Evolutionary conservation across 2,797 vertebrate species (phyloP).

Genomic region (Parambassis ranga): DNA sequence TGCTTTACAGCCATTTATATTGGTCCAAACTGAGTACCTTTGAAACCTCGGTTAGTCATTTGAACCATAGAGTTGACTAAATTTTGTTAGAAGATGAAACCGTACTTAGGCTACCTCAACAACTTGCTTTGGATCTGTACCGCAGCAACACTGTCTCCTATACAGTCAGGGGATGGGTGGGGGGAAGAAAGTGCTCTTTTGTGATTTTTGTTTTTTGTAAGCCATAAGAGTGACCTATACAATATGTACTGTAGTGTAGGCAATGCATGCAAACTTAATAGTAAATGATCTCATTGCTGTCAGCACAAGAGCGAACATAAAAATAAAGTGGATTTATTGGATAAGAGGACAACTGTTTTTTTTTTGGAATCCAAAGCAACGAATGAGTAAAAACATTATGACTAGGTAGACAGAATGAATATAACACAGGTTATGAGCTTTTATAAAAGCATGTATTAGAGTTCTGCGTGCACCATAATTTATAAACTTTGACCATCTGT

Average conservation of each 20-base stretch:
- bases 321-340: conserved; percentile 55
- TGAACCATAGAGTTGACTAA: conserved; percentile 32
- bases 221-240: conserved; percentile 33
- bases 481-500: conserved; percentile 1
- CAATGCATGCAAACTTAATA: conserved; percentile 17
- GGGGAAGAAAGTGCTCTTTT: too few relatives aligned
- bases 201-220: too few relatives aligned
- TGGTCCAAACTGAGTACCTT: conserved; percentile 52
- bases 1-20: conserved; percentile 52
- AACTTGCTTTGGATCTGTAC: neutral
- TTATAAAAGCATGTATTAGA: neutral
- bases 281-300: conserved; percentile 55
- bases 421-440: neutral
- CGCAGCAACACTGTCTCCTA: conserved; percentile 20
- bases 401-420: conserved; percentile 3
- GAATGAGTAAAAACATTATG: conserved; percentile 9
- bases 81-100: conserved; percentile 35
- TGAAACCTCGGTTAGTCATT: conserved; percentile 46
- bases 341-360: conserved; percentile 19
- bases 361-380: conserved; percentile 40
- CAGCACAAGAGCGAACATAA: conserved; percentile 41
- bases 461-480: neutral
- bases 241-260: conserved; percentile 11
- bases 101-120: conserved; percentile 52
- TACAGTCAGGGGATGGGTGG: too few relatives aligned